These are phyloP conservation scores for Lophochroa leadbeateri DNA, from an alignment of 2,113 vertebrate genomes.

Conservation along the genomic window DNA sequence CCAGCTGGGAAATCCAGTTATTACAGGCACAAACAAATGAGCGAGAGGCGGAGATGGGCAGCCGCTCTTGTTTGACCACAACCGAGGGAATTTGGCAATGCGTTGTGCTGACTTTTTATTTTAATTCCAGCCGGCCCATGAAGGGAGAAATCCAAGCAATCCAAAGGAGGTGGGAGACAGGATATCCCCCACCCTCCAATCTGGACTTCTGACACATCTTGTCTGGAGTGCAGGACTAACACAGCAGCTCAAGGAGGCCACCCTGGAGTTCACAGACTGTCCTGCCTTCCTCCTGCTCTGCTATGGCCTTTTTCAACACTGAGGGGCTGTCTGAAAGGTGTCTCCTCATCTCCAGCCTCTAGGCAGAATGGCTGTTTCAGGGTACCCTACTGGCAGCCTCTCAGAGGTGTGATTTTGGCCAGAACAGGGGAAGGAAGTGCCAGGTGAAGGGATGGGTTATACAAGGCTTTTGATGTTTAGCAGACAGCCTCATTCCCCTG, in stretches of 20 bases:
- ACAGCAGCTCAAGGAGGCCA: rapidly evolving
- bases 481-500: background rate
- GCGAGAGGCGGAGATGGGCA: background rate
- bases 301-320: rapidly evolving
- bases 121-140: background rate
- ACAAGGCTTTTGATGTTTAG: background rate
- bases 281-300: background rate
- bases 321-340: background rate
- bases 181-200: constrained; percentile 15
- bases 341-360: background rate
- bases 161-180: constrained; percentile 46
- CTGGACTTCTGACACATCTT: constrained; percentile 12
- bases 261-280: background rate
- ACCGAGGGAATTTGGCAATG: background rate
- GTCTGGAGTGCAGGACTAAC: background rate
- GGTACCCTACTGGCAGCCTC: background rate
- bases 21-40: background rate
- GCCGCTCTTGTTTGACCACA: background rate
- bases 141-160: background rate
- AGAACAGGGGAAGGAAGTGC: background rate
- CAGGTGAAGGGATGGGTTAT: background rate
- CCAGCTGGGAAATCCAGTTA: constrained; percentile 49
- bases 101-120: background rate
- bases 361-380: background rate
- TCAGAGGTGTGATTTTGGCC: background rate